These are phyloP conservation scores for Neopelma chrysocephalum DNA, from an alignment of 2,797 vertebrate genomes.

Conservation along the genomic window DNA sequence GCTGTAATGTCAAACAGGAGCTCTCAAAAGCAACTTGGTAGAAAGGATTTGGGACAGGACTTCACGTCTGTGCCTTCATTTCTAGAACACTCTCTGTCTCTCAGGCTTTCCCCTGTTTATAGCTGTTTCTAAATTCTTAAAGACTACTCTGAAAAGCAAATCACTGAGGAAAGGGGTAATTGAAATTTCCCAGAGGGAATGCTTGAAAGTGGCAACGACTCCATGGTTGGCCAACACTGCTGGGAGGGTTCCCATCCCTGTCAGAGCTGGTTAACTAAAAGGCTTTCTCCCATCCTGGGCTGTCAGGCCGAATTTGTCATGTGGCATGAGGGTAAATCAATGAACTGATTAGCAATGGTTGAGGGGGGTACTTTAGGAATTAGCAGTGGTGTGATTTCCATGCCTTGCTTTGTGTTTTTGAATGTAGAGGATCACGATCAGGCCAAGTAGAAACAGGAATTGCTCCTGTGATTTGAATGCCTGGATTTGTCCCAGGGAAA, in stretches of 20 bases:
- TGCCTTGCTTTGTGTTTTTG: not conserved
- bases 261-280: slow-evolving; percentile 34
- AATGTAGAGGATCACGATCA: not conserved
- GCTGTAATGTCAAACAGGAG: rapidly evolving
- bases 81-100: not conserved
- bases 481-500: not conserved
- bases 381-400: not conserved
- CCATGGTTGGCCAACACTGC: not conserved
- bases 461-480: not conserved
- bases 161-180: slow-evolving; percentile 3
- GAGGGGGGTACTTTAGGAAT: slow-evolving; percentile 6
- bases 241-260: not conserved
- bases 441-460: not conserved
- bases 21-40: not conserved
- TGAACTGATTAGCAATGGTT: slow-evolving; percentile 40
- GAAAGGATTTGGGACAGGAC: not conserved
- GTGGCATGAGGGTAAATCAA: not conserved
- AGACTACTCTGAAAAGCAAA: not conserved
- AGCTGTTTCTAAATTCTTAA: not conserved
- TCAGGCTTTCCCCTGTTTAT: not conserved
- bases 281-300: not conserved
- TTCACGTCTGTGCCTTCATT: not conserved
- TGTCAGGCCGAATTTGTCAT: slow-evolving; percentile 53
- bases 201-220: not conserved
- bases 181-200: slow-evolving; percentile 23